Conservation (phyloP, 2,888 invertebrate species). For the Agrotis segetum region DNA sequence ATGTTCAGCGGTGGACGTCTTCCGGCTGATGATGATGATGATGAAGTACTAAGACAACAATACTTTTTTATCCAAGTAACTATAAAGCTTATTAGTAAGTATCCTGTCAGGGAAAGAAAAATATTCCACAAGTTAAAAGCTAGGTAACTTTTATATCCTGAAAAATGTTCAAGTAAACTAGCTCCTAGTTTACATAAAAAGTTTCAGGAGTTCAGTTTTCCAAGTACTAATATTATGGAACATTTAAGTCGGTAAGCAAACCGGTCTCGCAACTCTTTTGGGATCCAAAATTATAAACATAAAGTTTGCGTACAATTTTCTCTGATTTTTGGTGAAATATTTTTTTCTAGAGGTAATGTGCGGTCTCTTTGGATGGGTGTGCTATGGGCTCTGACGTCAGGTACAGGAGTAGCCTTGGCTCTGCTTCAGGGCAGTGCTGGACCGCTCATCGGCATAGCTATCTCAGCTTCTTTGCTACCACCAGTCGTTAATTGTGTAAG, state of each 20-base stretch:
- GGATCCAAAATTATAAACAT: too few relatives aligned
- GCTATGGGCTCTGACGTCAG: slow-evolving; percentile 94
- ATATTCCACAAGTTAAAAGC: background rate
- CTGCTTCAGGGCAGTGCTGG: slow-evolving; percentile 96
- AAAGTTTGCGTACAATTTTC: background rate
- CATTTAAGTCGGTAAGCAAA: slow-evolving; percentile 7
- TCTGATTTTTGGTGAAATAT: background rate
- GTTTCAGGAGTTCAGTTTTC: background rate
- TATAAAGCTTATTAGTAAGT: too few relatives aligned
- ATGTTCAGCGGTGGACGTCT: too few relatives aligned
- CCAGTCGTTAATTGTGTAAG: slow-evolving; percentile 96
- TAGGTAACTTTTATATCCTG: background rate
- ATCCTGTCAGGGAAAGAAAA: too few relatives aligned
- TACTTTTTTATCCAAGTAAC: too few relatives aligned
- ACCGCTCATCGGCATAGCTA: slow-evolving; percentile 97
- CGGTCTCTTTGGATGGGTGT: slow-evolving; percentile 94
- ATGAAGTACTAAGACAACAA: too few relatives aligned
- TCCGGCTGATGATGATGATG: too few relatives aligned
- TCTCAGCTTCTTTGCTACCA: slow-evolving; percentile 96
- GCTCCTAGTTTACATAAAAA: background rate
- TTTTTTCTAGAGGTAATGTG: slow-evolving; percentile 92
- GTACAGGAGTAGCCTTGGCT: slow-evolving; percentile 96
- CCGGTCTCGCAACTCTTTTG: slow-evolving; percentile 1
- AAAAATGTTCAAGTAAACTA: slow-evolving; percentile 3
- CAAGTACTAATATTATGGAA: slow-evolving; percentile 4